Evolutionary conservation across 2,113 vertebrate genomes (phyloP), one percentile per base, ranked within the genome.

Genomic region (Campylomormyrus numenius): DNA sequence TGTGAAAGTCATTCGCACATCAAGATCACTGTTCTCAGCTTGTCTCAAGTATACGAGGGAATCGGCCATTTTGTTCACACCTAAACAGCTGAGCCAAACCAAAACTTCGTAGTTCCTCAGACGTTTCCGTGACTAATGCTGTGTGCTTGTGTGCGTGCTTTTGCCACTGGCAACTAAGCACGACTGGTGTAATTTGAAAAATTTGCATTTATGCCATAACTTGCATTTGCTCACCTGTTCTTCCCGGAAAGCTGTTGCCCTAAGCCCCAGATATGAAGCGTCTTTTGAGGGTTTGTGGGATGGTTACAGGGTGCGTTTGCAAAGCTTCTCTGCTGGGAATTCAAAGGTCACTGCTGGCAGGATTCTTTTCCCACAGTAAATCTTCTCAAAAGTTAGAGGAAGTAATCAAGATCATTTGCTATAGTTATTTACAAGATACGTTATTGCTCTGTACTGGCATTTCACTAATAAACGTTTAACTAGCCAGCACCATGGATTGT

Each of bases 1-100:
- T 90, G 88, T 50, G 85, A 91, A 93, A 91, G 84, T 92, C 89
- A 93, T 93, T 93, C 88, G 83, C 92, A 93, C 91, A 83, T 86
- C 88, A 87, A 39, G 89, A 87, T 90, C 87, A 88, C 70, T 87
- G 90, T n/a, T 92, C 89, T 90, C 91, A 92, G 91, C 70, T 90
- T 91, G 89, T 88, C 89, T 91, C 84, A 35, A 90, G 39, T 86
- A 77, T 15, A 35, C 39, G 53, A 87, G 39, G 24, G 24, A 35
- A 49, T 58, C 84, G 10, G 42, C 39, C 85, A 74, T 53, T 84
- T 86, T 45, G 49, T 86, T 90, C 49, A 53, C 87, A 90, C 86
- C 49, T 88, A 49, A 66, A 88, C 90, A 50, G 21, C 87, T 90
- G 83, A 84, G 87, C 77, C 66, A 90, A n/a, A 90, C 3, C 53